A percentile compares a stretch with the other conserved stretches of the same genome.
Conservation (phyloP, 2,113 vertebrate species). For the Vimba vimba region DNA sequence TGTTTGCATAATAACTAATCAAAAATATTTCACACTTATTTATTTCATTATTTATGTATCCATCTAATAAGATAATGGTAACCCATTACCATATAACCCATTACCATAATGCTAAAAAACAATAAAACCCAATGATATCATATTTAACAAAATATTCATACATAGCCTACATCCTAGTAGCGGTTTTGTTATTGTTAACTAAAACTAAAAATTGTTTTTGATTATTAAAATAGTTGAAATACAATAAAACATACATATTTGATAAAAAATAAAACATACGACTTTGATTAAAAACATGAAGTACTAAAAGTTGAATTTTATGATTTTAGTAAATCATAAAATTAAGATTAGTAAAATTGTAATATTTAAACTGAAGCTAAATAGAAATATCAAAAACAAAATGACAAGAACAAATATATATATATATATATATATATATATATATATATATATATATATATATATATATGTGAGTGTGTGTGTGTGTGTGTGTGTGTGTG, state of each 20-base stretch:
- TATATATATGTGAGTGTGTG: too few relatives aligned
- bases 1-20: not conserved
- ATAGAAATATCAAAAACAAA: too few relatives aligned
- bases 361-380: too few relatives aligned
- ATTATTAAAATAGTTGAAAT: not conserved
- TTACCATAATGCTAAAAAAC: not conserved
- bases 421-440: too few relatives aligned
- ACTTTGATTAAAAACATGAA: not conserved
- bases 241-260: not conserved
- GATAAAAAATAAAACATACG: not conserved
- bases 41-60: not conserved
- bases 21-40: not conserved
- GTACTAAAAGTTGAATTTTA: too few relatives aligned
- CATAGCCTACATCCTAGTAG: not conserved
- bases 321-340: too few relatives aligned
- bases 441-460: too few relatives aligned
- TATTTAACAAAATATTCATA: not conserved
- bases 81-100: not conserved
- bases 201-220: not conserved
- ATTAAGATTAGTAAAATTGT: too few relatives aligned
- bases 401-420: too few relatives aligned
- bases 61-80: not conserved
- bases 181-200: too few relatives aligned
- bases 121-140: not conserved
- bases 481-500: too few relatives aligned